A percentile compares a stretch with the other conserved stretches of the same genome.
phyloP scores from a whole-genome alignment of 2,113 vertebrate species.

The Lynx canadensis region DNA sequence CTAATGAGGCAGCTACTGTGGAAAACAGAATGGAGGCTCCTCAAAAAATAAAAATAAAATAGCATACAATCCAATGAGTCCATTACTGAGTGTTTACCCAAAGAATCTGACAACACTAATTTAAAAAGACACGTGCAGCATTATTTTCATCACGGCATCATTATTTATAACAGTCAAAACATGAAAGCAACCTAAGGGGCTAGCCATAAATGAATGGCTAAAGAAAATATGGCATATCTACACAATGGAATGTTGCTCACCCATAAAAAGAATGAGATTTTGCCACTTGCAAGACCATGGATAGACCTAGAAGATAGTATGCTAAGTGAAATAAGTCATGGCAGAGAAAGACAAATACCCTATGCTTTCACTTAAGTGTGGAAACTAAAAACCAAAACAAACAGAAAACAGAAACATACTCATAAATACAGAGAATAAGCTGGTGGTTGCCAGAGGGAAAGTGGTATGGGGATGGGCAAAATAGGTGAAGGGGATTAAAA shows the following conservation, averaged over 20 bases:
- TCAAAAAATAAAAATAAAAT: neutral
- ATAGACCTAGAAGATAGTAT: neutral
- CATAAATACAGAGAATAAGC: neutral
- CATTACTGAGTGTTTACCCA: neutral
- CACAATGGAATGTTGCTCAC: neutral
- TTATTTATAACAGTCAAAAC: neutral
- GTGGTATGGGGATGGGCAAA: neutral
- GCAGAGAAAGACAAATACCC: neutral
- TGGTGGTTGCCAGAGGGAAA: neutral
- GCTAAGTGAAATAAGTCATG: neutral
- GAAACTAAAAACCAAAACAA: neutral
- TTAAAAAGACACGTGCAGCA: neutral
- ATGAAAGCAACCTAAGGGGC: neutral
- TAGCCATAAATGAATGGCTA: neutral
- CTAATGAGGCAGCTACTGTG: no score
- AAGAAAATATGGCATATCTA: neutral
- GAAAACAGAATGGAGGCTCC: neutral
- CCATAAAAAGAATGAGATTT: neutral
- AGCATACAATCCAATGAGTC: neutral
- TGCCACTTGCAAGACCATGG: neutral
- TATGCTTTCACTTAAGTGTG: neutral
- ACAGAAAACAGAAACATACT: neutral
- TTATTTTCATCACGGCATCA: neutral
- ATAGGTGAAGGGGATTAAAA: neutral
- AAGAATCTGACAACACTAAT: neutral